phyloP scores from a whole-genome alignment of 2,113 vertebrate genomes.

The Thryonomys swinderianus region DNA sequence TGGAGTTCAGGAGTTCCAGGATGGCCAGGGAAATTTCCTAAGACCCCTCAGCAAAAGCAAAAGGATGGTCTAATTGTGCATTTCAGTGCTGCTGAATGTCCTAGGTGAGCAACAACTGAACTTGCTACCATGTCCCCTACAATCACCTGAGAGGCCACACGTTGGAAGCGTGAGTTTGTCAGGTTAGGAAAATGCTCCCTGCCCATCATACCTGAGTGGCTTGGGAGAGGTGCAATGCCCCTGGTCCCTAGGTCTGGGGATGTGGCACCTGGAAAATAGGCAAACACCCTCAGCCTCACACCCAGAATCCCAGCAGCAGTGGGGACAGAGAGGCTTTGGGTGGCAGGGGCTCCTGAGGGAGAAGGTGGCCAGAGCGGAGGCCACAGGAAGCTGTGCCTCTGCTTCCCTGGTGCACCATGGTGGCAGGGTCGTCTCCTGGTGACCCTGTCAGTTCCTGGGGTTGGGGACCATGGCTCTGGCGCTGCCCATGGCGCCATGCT shows the following conservation, averaged over 20 bases:
- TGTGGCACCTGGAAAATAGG: too few species aligned
- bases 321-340: background rate
- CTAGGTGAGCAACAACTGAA: background rate
- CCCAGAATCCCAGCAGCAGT: background rate
- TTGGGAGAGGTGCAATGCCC: too few species aligned
- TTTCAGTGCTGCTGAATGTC: background rate
- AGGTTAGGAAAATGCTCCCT: background rate
- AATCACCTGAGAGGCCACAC: too few species aligned
- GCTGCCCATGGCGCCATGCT: background rate
- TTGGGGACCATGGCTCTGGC: background rate
- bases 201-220: too few species aligned
- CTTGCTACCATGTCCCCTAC: too few species aligned
- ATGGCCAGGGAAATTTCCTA: background rate
- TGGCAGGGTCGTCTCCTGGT: background rate
- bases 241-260: too few species aligned
- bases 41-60: background rate
- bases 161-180: background rate
- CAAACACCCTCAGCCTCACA: background rate
- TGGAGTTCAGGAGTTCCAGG: background rate
- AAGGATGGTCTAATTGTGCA: background rate
- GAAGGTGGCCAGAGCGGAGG: background rate
- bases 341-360: too few species aligned
- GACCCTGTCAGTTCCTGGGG: too few species aligned
- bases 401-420: accelerated
- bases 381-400: background rate